Percentiles rank a stretch among this genome's conserved stretches.
Conservation (phyloP, 2,113 vertebrate genomes). For the Papio anubis region DNA sequence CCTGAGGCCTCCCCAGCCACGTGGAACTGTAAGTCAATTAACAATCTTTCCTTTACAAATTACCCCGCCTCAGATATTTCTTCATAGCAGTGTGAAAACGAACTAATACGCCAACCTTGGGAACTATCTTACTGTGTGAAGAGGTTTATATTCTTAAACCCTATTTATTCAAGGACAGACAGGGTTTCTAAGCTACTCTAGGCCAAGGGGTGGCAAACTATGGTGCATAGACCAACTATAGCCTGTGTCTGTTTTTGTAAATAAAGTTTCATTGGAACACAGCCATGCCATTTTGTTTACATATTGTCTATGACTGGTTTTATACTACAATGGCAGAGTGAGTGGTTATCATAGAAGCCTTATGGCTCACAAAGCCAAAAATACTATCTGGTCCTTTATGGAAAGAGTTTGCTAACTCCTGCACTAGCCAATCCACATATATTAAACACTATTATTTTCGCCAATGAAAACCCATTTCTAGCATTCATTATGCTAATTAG, state of each 20-base stretch:
- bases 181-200: background rate
- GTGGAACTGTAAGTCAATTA: no score
- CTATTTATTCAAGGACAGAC: background rate
- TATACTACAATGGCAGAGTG: background rate
- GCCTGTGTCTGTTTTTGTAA: background rate
- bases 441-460: background rate
- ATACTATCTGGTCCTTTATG: background rate
- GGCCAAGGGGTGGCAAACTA: background rate
- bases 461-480: background rate
- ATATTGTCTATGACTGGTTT: background rate
- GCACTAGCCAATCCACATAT: background rate
- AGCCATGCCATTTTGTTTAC: background rate
- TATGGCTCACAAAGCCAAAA: background rate
- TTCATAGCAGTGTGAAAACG: no score
- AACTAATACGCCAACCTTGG: background rate
- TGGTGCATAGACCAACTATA: background rate
- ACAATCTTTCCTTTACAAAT: no score
- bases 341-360: background rate
- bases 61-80: no score
- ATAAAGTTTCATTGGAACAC: slow-evolving; percentile 53
- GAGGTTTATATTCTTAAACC: background rate
- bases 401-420: background rate
- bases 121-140: background rate
- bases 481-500: background rate
- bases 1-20: no score